Evolutionary conservation across 2,888 invertebrate genomes (phyloP), one percentile per base, ranked within the genome.

Genomic region (Drosophila meridiana): DNA sequence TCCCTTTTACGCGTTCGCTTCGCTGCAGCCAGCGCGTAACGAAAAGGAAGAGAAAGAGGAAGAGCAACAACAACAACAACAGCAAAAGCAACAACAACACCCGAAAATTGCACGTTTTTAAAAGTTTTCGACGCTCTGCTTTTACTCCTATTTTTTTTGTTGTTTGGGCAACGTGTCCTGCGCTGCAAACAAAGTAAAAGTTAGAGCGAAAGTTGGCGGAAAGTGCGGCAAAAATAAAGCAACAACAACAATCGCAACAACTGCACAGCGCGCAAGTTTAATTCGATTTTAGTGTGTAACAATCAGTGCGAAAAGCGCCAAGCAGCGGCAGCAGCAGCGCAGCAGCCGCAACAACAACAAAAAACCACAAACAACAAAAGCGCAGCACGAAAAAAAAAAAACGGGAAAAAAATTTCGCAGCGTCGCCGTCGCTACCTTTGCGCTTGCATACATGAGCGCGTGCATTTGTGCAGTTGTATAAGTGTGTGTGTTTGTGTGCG

Each of bases 221-320:
- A 79, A 85, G 89, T 85, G 87, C 89, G 80, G 76, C 77, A 69
- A 73, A 69, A 78, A 61, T 69, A 63, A 53, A 66, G 64, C 65
- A 71, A 38, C 63, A 59, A 20, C 43, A 28, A 56, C 45, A 45
- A 26, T 30, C 30, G 55, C 11, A 48, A 52, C 61, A 59, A 57
- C 36, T 60, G 64, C 73, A 38, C 78, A 63, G 59, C 80, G 76
- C 68, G 74, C 87, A 89, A 87, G 83, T 88, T 90, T 90, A 87
- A 88, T 88, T 90, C 80, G 82, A 87, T 90, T 90, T 90, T 82
- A 82, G 86, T 88, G 81, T 81, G 82, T 72, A 88, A 88, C 89
- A 87, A 87, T 90, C 82, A 90, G 87, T 86, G 76, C 66, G 69
- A 82, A 70, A 84, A 85, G 79, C 82, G 70, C 52, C 69, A 75